Evolutionary conservation across 2,888 invertebrate species (phyloP), one percentile per base, ranked within the genome.

Genomic region (Drosophila mimica): DNA sequence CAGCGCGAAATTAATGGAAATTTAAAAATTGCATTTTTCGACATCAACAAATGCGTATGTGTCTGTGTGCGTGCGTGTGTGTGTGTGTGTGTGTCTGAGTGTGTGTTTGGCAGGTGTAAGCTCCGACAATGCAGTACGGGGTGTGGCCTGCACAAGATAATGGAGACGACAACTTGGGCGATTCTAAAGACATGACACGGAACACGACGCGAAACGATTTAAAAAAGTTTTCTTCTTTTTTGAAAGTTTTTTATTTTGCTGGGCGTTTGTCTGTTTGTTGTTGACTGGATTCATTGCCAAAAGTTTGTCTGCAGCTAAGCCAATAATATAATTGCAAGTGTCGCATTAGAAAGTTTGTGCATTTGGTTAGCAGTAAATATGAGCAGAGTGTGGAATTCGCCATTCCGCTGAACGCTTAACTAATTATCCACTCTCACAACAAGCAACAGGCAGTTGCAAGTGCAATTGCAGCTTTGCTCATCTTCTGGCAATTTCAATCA

Each of bases 1-100:
- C 89, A 86, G 84, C 84, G 78, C 77, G 81, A 86, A 86, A 89
- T 86, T 89, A 87, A 86, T 86, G 86, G 82, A 87, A 86, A 89
- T 87, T 83, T 88, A 88, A 86, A 88, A 88, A 81, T 87, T 83
- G 88, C 84, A 83, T 84, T 84, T 83, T 81, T 86, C 81, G 80
- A 85, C 82, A 74, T 65, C 74, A 79, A 67, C 79, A 64, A 73
- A 66, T 65, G 69, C 31, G 13, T 20, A 15, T 28, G 9, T 31
- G 30, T 33, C 17, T 64, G 20, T 15, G 28, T 36, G 40, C 8
- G 51, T 20, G 43, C 51, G 8, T 62, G 34, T 25, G 25, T 17
- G 20, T 38, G 31, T 51, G 40, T 51, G 58, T 34, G 59, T 25
- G 31, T 3, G 38, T 51, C 13, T 30, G 38, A 17, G 52, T 48